A percentile compares a stretch with the other conserved stretches of the same genome.
phyloP scores from a whole-genome alignment of 2,888 invertebrate genomes.

The Sinelater perroti region DNA sequence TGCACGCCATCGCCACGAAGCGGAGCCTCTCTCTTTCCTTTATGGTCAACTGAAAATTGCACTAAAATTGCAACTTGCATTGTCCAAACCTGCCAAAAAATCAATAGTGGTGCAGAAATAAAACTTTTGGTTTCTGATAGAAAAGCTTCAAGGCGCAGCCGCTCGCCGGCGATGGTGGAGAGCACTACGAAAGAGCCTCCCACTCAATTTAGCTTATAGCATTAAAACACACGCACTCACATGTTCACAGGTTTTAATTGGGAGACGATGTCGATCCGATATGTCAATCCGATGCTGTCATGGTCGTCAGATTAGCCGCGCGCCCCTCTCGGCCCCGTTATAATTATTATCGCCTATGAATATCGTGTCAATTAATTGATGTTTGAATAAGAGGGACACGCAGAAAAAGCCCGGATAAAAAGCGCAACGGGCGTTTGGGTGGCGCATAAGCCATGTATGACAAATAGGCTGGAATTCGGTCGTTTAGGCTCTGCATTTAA shows the following conservation, averaged over 20 bases:
- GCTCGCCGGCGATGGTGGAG: slow-evolving; percentile 18
- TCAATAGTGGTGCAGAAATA: too few relatives aligned
- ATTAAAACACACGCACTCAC: slow-evolving; percentile 32
- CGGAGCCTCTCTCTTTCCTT: not conserved
- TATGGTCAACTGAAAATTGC: too few relatives aligned
- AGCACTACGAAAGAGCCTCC: slow-evolving; percentile 21
- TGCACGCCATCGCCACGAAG: not conserved
- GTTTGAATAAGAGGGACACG: slow-evolving; percentile 8
- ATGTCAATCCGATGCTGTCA: slow-evolving; percentile 39
- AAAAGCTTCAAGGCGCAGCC: too few relatives aligned
- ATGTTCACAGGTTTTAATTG: slow-evolving; percentile 46
- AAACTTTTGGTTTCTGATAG: not conserved
- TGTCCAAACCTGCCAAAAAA: too few relatives aligned
- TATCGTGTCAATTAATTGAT: slow-evolving; percentile 49
- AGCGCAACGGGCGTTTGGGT: slow-evolving; percentile 15
- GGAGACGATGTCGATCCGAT: slow-evolving; percentile 41
- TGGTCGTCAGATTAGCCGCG: slow-evolving; percentile 44
- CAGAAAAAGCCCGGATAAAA: slow-evolving; percentile 12
- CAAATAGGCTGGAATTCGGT: slow-evolving; percentile 22
- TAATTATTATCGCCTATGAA: slow-evolving; percentile 43
- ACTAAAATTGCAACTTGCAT: too few relatives aligned
- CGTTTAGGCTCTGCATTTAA: slow-evolving; percentile 8
- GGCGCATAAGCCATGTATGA: slow-evolving; percentile 24
- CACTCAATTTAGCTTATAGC: slow-evolving; percentile 30
- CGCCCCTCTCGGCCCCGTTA: slow-evolving; percentile 39